phyloP scores from a whole-genome alignment of 2,888 invertebrate species.

The Caenorhabditis sp. region DNA sequence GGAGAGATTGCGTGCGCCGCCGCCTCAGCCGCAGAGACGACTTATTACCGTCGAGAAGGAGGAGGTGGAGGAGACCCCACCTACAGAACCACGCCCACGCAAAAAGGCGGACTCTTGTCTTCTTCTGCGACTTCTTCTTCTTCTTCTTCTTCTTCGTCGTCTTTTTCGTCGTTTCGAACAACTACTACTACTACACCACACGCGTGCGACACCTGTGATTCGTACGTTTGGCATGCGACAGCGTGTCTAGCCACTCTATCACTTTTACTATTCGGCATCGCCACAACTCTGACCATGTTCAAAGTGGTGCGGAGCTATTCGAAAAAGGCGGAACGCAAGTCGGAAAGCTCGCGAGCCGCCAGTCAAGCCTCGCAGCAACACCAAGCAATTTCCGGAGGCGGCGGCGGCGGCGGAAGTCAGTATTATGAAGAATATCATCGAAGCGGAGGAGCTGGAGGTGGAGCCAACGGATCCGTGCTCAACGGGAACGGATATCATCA shows the following conservation, averaged over 20 bases:
- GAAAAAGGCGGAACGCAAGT: conserved; percentile 76
- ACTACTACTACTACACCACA: conserved; percentile 10
- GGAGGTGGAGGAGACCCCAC: conserved; percentile 20
- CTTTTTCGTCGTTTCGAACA: neutral
- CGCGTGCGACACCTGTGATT: conserved; percentile 62
- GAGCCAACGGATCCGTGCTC: conserved; percentile 73
- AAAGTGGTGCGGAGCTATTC: conserved; percentile 85
- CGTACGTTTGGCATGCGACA: conserved; percentile 70
- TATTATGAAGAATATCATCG: conserved; percentile 57
- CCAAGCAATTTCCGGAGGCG: conserved; percentile 21
- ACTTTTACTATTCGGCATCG: conserved; percentile 80
- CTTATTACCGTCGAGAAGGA: conserved; percentile 30
- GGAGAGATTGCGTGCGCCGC: conserved; percentile 15
- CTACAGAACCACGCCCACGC: conserved; percentile 19
- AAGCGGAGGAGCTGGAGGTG: conserved; percentile 80
- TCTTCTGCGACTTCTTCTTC: conserved; percentile 11
- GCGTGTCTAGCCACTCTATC: conserved; percentile 67
- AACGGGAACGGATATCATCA: conserved; percentile 29
- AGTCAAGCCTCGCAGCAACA: conserved; percentile 40
- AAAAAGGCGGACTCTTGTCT: conserved; percentile 22
- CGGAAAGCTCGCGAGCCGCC: conserved; percentile 67
- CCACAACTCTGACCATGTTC: conserved; percentile 80
- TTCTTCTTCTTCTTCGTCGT: neutral
- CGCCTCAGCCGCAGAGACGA: conserved; percentile 14
- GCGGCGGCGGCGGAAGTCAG: conserved; percentile 22